Evolutionary conservation across 1,140 invertebrate species (phyloP).

Genomic region (Cherax quadricarinatus): DNA sequence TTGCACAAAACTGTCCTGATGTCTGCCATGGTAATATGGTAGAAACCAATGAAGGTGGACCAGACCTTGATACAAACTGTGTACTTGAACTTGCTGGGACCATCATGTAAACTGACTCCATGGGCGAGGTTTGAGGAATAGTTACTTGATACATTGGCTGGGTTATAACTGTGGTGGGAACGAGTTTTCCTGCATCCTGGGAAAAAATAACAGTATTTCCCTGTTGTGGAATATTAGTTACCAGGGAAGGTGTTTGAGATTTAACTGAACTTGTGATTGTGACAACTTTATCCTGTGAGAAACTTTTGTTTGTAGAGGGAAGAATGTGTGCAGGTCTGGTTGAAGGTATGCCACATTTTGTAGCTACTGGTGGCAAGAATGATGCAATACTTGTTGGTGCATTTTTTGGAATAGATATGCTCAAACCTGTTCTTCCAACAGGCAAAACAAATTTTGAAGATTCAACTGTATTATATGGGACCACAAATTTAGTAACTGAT

Average conservation of each 20-base stretch:
- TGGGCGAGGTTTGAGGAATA: neutral
- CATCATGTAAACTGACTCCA: neutral
- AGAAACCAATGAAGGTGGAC: neutral
- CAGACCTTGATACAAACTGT: neutral
- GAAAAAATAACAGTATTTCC: neutral
- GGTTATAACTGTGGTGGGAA: neutral
- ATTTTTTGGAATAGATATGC: conserved; percentile 29
- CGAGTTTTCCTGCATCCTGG: neutral
- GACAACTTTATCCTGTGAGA: neutral
- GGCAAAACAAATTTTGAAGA: conserved; percentile 15
- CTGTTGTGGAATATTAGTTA: neutral
- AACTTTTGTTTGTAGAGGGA: neutral
- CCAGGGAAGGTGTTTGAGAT: neutral
- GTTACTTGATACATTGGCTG: neutral
- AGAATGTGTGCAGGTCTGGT: neutral
- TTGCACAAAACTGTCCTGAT: neutral
- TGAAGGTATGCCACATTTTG: neutral
- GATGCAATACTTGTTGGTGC: conserved; percentile 13
- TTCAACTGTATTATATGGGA: neutral
- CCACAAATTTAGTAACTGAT: neutral
- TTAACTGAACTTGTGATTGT: neutral
- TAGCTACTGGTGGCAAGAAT: neutral
- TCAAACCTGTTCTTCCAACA: conserved; percentile 39
- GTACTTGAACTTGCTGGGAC: neutral
- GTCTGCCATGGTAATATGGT: neutral